A percentile compares a stretch with the other conserved stretches of the same genome.
phyloP scores from a whole-genome alignment of 2,797 vertebrate genomes.

The Sebastes trivittatus region DNA sequence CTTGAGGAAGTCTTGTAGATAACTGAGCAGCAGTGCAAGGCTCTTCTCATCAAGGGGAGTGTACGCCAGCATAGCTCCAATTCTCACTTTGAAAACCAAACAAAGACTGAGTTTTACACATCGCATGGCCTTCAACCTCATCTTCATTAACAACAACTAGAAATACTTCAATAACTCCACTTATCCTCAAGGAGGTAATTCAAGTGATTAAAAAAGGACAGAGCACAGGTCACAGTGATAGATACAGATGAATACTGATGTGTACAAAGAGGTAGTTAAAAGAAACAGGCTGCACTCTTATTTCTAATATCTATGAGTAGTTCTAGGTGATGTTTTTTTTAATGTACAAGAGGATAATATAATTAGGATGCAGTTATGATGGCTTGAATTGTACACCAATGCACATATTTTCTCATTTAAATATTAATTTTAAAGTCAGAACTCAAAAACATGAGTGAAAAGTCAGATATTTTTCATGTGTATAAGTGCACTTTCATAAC shows the following conservation, averaged over 20 bases:
- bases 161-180: not conserved
- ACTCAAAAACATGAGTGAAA: not conserved
- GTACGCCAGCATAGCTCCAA: conserved; percentile 98
- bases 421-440: not conserved
- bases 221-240: not conserved
- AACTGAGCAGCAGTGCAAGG: conserved; percentile 94
- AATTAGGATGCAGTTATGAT: not conserved
- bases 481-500: no score
- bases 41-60: conserved; percentile 99
- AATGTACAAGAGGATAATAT: not conserved
- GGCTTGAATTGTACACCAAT: not conserved
- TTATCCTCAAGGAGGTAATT: not conserved
- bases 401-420: not conserved
- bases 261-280: not conserved
- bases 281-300: not conserved
- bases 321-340: not conserved
- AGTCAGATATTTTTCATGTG: not conserved
- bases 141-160: not conserved
- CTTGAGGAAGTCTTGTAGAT: conserved; percentile 98
- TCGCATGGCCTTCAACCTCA: accelerated
- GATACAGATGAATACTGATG: not conserved
- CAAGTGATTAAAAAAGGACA: not conserved
- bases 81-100: conserved; percentile 86
- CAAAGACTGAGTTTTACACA: conserved; percentile 9
- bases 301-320: not conserved